phyloP scores from a whole-genome alignment of 2,888 invertebrate species.

The Caenorhabditis sp. region DNA sequence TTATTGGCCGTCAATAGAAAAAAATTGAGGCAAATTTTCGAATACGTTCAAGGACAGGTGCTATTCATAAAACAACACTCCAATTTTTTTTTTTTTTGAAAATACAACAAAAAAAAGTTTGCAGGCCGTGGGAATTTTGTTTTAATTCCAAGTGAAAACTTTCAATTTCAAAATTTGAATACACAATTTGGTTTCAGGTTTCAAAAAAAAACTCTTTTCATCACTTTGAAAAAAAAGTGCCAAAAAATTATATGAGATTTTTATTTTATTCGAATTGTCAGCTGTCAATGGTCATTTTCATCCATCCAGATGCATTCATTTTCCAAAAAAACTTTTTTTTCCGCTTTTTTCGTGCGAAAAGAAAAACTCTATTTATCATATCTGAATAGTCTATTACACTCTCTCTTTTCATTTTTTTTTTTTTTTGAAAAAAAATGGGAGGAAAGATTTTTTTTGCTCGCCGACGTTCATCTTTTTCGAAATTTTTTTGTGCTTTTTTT shows the following conservation, averaged over 20 bases:
- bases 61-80: too few species aligned
- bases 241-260: background rate
- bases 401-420: background rate
- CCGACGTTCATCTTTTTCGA: background rate
- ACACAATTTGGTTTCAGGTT: too few species aligned
- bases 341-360: background rate
- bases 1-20: background rate
- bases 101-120: too few species aligned
- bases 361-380: background rate
- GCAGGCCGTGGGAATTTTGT: too few species aligned
- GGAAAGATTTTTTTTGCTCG: background rate
- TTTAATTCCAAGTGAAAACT: too few species aligned
- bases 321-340: background rate
- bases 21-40: too few species aligned
- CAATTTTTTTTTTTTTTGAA: too few species aligned
- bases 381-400: background rate
- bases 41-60: too few species aligned
- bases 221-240: background rate
- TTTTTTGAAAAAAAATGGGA: background rate
- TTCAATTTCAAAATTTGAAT: too few species aligned
- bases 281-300: constrained; percentile 6
- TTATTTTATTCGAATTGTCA: constrained; percentile 9
- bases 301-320: background rate
- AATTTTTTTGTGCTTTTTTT: background rate
- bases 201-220: too few species aligned